Percentiles rank a stretch among this genome's conserved stretches.
Evolutionary conservation across 2,797 vertebrate species (phyloP).

Genomic region (Ctenochaetus hawaiiensis): DNA sequence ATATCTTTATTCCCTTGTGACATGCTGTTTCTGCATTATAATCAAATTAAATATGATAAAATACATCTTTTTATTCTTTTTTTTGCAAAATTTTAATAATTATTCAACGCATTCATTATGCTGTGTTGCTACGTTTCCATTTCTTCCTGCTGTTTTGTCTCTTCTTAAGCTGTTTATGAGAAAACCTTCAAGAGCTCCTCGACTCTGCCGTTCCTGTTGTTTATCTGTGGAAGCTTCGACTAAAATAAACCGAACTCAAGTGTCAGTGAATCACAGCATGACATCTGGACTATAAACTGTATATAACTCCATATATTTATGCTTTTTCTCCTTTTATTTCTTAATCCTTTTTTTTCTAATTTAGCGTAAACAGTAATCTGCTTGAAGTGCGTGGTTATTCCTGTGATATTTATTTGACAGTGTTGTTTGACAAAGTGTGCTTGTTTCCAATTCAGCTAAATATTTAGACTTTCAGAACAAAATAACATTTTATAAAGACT

Average conservation of each 20-base stretch:
- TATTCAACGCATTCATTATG: neutral
- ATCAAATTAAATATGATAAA: neutral
- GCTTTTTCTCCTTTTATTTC: neutral
- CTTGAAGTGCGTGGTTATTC: no score
- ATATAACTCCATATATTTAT: neutral
- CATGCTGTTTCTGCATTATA: neutral
- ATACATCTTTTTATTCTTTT: neutral
- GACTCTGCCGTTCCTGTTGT: constrained; percentile 37
- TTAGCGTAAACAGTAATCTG: neutral
- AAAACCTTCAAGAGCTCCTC: constrained; percentile 46
- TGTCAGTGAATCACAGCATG: neutral
- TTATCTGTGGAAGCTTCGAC: constrained; percentile 43
- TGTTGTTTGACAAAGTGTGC: neutral
- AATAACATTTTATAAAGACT: neutral
- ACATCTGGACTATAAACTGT: neutral
- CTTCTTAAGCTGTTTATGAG: constrained; percentile 47
- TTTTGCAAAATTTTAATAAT: neutral
- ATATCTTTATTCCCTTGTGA: neutral
- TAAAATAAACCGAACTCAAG: constrained; percentile 61
- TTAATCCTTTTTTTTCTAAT: neutral
- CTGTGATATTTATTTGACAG: neutral
- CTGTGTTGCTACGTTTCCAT: neutral
- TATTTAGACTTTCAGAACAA: neutral
- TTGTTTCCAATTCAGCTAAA: neutral
- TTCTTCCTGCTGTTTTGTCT: neutral